Evolutionary conservation across 2,888 invertebrate genomes (phyloP).

Genomic region (Chrysodeixis includens): DNA sequence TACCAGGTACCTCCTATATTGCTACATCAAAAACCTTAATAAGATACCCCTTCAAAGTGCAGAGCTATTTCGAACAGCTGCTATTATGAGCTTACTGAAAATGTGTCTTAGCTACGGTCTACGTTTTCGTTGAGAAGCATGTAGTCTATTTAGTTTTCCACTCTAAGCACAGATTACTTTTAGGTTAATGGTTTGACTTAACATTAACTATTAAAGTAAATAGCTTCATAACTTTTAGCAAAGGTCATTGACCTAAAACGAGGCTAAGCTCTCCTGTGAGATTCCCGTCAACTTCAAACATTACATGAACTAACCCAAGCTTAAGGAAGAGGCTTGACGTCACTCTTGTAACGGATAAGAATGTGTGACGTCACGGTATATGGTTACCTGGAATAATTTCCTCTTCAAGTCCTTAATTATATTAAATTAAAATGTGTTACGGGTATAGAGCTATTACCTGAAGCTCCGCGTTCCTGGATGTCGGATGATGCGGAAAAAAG

Average conservation of each 20-base stretch:
- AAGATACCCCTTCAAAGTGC: constrained; percentile 10
- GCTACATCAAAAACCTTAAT: constrained; percentile 20
- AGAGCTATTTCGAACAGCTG: constrained; percentile 38
- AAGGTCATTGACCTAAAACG: background rate
- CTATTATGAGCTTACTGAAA: constrained; percentile 34
- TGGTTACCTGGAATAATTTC: background rate
- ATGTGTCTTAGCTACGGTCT: constrained; percentile 31
- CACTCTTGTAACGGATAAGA: background rate
- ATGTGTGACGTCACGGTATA: background rate
- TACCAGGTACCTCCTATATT: too few species aligned
- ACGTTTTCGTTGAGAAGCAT: constrained; percentile 15
- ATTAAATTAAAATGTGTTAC: too few species aligned
- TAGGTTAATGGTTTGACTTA: background rate
- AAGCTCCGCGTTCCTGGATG: too few species aligned
- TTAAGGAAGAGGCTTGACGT: background rate
- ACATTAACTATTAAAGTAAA: background rate
- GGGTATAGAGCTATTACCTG: too few species aligned
- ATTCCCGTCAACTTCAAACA: constrained; percentile 5
- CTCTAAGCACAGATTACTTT: background rate
- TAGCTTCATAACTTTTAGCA: background rate
- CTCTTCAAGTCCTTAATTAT: too few species aligned
- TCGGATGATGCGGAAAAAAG: too few species aligned
- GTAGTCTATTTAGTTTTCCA: background rate
- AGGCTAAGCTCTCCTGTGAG: constrained; percentile 3
- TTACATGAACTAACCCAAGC: constrained; percentile 5